Evolutionary conservation across 2,113 vertebrate genomes (phyloP).

Genomic region (Camelus bactrianus): DNA sequence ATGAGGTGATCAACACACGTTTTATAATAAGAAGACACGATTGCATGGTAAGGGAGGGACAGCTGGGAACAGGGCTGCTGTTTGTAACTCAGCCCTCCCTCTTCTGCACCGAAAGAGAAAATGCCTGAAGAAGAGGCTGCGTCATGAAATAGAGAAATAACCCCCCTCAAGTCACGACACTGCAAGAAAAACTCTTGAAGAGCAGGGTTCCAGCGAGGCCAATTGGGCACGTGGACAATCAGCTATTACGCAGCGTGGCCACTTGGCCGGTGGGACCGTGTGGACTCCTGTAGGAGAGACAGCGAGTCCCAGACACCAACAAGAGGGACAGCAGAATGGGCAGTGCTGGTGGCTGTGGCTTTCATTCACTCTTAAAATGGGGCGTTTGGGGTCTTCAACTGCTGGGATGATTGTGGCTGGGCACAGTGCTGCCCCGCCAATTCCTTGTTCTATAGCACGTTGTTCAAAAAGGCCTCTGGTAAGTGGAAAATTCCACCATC

Average conservation of each 20-base stretch:
- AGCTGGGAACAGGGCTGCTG: not conserved
- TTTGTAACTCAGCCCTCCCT: not conserved
- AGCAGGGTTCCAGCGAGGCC: not conserved
- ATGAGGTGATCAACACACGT: accelerated
- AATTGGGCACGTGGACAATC: accelerated
- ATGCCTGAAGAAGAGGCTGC: not conserved
- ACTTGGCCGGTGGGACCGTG: accelerated
- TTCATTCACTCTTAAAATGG: not conserved
- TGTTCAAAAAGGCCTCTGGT: not conserved
- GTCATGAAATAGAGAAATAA: not conserved
- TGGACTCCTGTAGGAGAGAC: not conserved
- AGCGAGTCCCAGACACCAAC: not conserved
- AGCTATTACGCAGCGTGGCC: accelerated
- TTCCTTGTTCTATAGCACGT: not conserved
- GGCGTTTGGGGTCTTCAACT: not conserved
- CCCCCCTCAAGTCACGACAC: not conserved
- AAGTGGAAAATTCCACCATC: not conserved
- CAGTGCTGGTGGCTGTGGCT: not conserved
- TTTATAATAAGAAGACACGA: not conserved
- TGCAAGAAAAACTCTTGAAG: not conserved
- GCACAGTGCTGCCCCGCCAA: accelerated
- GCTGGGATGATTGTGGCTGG: too few species aligned
- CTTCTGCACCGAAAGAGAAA: not conserved
- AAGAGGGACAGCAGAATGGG: not conserved
- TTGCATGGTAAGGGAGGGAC: not conserved